Percentiles rank a stretch among this genome's conserved stretches.
Evolutionary conservation across 2,797 vertebrate species (phyloP).

Genomic region (Discoglossus pictus): DNA sequence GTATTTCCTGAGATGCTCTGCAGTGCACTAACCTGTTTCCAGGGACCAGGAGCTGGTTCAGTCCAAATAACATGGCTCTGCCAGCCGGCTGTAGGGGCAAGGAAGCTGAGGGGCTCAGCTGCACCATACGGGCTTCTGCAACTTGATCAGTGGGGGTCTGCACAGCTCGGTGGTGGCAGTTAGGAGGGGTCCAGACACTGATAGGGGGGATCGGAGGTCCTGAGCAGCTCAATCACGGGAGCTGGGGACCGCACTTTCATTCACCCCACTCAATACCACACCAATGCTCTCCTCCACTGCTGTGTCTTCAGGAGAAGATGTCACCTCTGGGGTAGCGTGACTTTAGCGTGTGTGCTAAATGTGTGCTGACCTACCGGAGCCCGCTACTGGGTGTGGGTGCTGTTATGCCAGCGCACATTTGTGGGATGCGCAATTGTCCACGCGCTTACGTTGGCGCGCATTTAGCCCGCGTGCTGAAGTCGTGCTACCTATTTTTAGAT

Average conservation of each 20-base stretch:
- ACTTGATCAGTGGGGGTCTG: slow-evolving; percentile 70
- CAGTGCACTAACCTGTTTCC: slow-evolving; percentile 69
- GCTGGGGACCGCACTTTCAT: slow-evolving; percentile 86
- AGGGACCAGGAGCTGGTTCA: slow-evolving; percentile 82
- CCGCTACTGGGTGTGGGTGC: too few relatives aligned
- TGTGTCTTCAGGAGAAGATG: slow-evolving; percentile 72
- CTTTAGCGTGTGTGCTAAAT: too few relatives aligned
- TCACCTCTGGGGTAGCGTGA: slow-evolving; percentile 70
- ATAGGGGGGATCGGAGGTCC: too few relatives aligned
- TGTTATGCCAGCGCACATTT: too few relatives aligned
- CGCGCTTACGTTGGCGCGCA: too few relatives aligned
- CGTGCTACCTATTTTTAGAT: too few relatives aligned
- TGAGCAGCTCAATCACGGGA: slow-evolving; percentile 85
- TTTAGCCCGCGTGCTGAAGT: too few relatives aligned
- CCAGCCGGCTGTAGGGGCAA: slow-evolving; percentile 78
- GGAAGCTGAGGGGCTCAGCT: slow-evolving; percentile 86
- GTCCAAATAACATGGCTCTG: slow-evolving; percentile 85
- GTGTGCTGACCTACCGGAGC: too few relatives aligned
- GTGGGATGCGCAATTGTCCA: too few relatives aligned
- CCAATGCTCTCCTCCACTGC: slow-evolving; percentile 62
- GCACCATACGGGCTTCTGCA: slow-evolving; percentile 90
- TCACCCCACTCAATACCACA: slow-evolving; percentile 61
- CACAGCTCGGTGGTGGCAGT: slow-evolving; percentile 87
- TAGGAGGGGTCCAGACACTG: too few relatives aligned
- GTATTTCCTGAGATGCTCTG: background rate